Conservation (phyloP, 2,888 invertebrate genomes). For the Drosophila pegasa region DNA sequence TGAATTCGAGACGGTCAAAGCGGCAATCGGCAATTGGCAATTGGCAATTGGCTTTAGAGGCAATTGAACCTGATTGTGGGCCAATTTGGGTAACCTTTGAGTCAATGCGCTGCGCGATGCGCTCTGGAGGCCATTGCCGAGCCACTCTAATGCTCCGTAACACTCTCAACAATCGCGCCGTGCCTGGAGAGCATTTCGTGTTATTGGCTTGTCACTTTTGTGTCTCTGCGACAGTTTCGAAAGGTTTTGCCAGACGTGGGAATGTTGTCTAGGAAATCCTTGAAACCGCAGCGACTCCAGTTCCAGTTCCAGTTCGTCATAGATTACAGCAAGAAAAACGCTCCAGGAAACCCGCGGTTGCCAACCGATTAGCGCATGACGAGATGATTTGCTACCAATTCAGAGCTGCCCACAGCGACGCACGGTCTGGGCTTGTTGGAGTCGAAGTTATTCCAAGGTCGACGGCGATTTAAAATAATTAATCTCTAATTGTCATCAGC, state of each 20-base stretch:
- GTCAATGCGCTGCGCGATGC: constrained; percentile 44
- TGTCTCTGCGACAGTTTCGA: constrained; percentile 69
- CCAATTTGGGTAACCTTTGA: constrained; percentile 65
- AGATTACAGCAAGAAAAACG: constrained; percentile 20
- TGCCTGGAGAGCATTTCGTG: constrained; percentile 34
- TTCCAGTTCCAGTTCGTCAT: constrained; percentile 47
- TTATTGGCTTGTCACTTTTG: constrained; percentile 67
- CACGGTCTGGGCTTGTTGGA: constrained; percentile 15
- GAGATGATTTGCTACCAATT: constrained; percentile 58
- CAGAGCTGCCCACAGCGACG: constrained; percentile 36
- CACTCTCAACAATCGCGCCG: constrained; percentile 12
- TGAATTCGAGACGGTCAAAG: constrained; percentile 28
- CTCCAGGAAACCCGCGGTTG: constrained; percentile 44
- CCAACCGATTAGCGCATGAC: constrained; percentile 56
- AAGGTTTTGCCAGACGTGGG: constrained; percentile 68
- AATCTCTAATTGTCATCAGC: constrained; percentile 58
- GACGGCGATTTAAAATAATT: constrained; percentile 65
- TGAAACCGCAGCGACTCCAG: constrained; percentile 45
- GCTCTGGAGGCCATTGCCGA: constrained; percentile 47
- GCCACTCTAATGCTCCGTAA: constrained; percentile 20
- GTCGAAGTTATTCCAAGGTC: constrained; percentile 52
- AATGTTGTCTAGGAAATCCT: constrained; percentile 55
- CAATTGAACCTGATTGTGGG: constrained; percentile 69
- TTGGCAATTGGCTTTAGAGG: constrained; percentile 38
- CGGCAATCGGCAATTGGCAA: neutral